A percentile compares a stretch with the other conserved stretches of the same genome.
Evolutionary conservation across 2,888 invertebrate species (phyloP).

Genomic region (Aleiodes leptofemur): DNA sequence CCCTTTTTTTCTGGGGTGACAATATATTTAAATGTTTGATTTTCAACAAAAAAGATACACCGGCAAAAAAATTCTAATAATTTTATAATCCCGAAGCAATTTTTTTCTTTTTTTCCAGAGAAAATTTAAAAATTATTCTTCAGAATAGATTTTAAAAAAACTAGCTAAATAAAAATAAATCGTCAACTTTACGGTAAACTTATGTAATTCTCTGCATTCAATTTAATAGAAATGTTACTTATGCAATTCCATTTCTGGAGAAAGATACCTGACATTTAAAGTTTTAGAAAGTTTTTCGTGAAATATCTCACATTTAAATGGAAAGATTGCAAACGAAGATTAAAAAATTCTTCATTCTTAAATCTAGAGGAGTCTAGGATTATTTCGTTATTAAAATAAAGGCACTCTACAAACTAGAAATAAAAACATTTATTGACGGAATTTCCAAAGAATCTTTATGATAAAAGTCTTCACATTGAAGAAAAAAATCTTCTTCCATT

Average conservation of each 20-base stretch:
- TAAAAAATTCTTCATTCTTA: neutral
- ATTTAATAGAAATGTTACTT: slow-evolving; percentile 50
- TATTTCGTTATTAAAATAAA: too few relatives aligned
- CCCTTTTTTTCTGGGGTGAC: too few relatives aligned
- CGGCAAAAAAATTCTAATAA: too few relatives aligned
- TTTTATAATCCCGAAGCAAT: too few relatives aligned
- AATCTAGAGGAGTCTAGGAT: neutral
- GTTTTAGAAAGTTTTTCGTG: slow-evolving; percentile 71
- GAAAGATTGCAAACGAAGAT: slow-evolving; percentile 9
- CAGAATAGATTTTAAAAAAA: neutral
- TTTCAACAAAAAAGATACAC: too few relatives aligned
- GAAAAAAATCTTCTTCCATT: too few relatives aligned
- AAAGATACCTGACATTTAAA: slow-evolving; percentile 71
- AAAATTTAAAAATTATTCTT: neutral
- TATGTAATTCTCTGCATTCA: slow-evolving; percentile 45
- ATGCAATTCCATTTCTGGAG: slow-evolving; percentile 59
- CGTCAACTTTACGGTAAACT: slow-evolving; percentile 18
- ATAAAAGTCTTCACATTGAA: too few relatives aligned
- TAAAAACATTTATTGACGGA: neutral
- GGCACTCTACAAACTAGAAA: too few relatives aligned
- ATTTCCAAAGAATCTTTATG: too few relatives aligned
- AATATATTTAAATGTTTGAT: too few relatives aligned
- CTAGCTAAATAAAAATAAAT: neutral
- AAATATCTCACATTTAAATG: neutral
- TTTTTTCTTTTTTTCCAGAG: neutral